A percentile compares a stretch with the other conserved stretches of the same genome.
Conservation (phyloP, 2,113 vertebrate species). For the Mirounga angustirostris region DNA sequence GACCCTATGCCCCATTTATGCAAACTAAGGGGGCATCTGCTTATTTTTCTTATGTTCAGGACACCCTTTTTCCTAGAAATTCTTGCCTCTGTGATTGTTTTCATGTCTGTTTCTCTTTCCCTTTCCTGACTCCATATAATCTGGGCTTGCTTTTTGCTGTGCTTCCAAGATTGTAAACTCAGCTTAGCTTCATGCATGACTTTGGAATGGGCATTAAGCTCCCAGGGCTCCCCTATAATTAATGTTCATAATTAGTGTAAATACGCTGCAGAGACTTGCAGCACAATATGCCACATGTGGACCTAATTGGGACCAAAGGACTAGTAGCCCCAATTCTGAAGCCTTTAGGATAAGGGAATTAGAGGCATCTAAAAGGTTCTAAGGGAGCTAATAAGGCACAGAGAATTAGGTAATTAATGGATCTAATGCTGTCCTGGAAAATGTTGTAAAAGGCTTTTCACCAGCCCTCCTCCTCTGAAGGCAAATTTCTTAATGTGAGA, state of each 20-base stretch:
- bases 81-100: background rate
- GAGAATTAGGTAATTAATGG: constrained; percentile 69
- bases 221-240: constrained; percentile 62
- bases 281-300: constrained; percentile 53
- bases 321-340: constrained; percentile 50
- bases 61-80: background rate
- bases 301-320: constrained; percentile 68
- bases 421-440: constrained; percentile 42
- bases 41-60: background rate
- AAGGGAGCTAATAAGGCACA: constrained; percentile 65
- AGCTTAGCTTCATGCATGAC: background rate
- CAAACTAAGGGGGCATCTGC: background rate
- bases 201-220: constrained; percentile 55
- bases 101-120: background rate
- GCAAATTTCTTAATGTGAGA: constrained; percentile 34
- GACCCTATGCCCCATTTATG: background rate
- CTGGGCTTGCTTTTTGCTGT: constrained; percentile 34
- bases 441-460: constrained; percentile 30
- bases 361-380: background rate
- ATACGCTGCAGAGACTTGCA: constrained; percentile 45
- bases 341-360: constrained; percentile 64
- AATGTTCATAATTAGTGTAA: constrained; percentile 77
- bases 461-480: background rate
- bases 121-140: background rate
- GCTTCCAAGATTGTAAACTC: background rate